phyloP scores from a whole-genome alignment of 1,140 invertebrate genomes.

The Microvelia longipes region DNA sequence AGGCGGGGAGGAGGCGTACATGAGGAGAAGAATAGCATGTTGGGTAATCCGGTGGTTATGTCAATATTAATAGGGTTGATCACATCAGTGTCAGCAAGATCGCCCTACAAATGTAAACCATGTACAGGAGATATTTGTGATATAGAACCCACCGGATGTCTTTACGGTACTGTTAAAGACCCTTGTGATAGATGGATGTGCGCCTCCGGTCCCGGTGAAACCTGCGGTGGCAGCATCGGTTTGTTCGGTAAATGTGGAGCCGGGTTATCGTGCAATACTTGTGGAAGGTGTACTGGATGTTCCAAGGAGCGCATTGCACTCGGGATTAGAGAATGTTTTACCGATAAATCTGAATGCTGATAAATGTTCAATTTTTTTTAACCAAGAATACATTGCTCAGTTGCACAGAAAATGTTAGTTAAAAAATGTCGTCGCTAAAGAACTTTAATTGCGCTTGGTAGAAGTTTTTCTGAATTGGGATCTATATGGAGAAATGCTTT shows the following conservation, averaged over 20 bases:
- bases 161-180: background rate
- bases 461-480: no score
- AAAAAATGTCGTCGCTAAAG: no score
- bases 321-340: background rate
- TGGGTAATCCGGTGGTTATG: background rate
- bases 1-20: background rate
- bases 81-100: background rate
- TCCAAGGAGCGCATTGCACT: background rate
- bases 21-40: background rate
- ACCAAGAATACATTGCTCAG: no score
- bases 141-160: background rate
- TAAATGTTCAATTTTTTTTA: no score
- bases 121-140: background rate
- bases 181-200: background rate
- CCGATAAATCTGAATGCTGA: no score
- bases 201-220: slow-evolving; percentile 2
- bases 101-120: background rate
- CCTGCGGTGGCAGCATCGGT: background rate
- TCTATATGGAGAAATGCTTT: no score
- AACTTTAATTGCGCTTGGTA: no score
- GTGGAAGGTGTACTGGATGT: background rate
- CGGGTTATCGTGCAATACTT: background rate
- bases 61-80: background rate
- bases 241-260: background rate
- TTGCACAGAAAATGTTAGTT: no score